phyloP scores from a whole-genome alignment of 2,888 invertebrate genomes.

The Pachymerium ferrugineum region DNA sequence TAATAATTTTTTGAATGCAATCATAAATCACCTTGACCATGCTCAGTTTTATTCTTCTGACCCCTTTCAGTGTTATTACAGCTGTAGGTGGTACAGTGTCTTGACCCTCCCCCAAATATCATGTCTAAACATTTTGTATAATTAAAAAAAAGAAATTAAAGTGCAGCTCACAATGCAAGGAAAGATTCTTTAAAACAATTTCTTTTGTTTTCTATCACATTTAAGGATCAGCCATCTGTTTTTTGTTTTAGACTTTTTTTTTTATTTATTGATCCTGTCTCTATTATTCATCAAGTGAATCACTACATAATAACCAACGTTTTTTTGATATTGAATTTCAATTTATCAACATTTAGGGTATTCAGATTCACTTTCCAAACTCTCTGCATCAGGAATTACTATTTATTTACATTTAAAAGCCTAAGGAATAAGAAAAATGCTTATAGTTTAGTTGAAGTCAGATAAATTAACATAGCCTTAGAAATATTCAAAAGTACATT shows the following conservation, averaged over 20 bases:
- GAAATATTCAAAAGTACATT: background rate
- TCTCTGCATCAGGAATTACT: too few species aligned
- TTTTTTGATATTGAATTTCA: too few species aligned
- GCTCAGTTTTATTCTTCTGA: background rate
- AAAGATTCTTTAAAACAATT: background rate
- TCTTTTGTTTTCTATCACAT: background rate
- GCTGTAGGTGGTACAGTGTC: background rate
- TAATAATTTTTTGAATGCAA: background rate
- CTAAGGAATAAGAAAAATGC: too few species aligned
- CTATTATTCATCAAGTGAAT: background rate
- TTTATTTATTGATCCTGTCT: background rate
- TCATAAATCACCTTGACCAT: constrained; percentile 14
- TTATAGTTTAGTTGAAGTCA: too few species aligned
- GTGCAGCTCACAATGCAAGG: background rate
- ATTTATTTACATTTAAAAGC: too few species aligned
- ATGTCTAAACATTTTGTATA: background rate
- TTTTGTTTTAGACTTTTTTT: background rate
- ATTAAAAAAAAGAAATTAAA: background rate
- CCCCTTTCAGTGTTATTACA: background rate
- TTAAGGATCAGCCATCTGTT: background rate
- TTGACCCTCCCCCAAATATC: too few species aligned
- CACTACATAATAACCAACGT: too few species aligned
- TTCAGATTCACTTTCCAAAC: too few species aligned
- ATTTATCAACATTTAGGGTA: too few species aligned
- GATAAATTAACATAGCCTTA: too few species aligned